Percentiles rank a stretch among this genome's conserved stretches.
phyloP scores from a whole-genome alignment of 1,140 invertebrate species.

The Trichonephila clavipes region DNA sequence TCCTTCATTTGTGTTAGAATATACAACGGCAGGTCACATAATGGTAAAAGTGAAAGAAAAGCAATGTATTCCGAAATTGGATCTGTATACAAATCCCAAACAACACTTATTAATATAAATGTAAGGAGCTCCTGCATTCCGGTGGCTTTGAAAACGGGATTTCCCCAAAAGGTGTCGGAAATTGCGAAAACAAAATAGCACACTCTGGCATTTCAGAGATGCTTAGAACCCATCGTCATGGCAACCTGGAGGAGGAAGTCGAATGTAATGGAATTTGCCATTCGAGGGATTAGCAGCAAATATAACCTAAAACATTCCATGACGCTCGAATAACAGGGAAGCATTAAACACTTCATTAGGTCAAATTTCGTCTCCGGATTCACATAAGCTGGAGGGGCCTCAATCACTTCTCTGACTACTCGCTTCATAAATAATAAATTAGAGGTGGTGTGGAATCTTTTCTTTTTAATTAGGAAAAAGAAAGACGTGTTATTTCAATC shows the following conservation, averaged over 20 bases:
- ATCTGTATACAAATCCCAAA: not conserved
- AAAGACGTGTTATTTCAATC: no score
- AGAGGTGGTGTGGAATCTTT: no score
- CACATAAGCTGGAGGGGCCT: not conserved
- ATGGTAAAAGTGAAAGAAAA: not conserved
- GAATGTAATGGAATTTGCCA: constrained; percentile 47
- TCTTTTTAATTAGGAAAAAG: no score
- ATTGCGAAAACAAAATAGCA: constrained; percentile 40
- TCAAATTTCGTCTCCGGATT: not conserved
- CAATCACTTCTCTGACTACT: not conserved
- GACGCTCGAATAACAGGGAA: not conserved
- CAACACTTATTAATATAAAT: constrained; percentile 9
- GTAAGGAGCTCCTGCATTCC: not conserved
- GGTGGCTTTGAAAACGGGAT: constrained; percentile 1
- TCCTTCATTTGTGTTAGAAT: no score
- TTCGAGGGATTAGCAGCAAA: constrained; percentile 48
- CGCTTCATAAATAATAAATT: not conserved
- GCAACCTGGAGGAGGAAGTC: not conserved
- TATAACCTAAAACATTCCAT: constrained; percentile 44
- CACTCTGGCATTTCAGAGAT: constrained; percentile 45
- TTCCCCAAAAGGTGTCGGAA: constrained; percentile 36
- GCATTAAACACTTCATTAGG: constrained; percentile 21
- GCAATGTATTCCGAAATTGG: not conserved
- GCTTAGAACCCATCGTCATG: not conserved
- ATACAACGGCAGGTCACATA: not conserved